These are phyloP conservation scores for Strix aluco DNA, from an alignment of 2,113 vertebrate genomes.

Conservation along the genomic window DNA sequence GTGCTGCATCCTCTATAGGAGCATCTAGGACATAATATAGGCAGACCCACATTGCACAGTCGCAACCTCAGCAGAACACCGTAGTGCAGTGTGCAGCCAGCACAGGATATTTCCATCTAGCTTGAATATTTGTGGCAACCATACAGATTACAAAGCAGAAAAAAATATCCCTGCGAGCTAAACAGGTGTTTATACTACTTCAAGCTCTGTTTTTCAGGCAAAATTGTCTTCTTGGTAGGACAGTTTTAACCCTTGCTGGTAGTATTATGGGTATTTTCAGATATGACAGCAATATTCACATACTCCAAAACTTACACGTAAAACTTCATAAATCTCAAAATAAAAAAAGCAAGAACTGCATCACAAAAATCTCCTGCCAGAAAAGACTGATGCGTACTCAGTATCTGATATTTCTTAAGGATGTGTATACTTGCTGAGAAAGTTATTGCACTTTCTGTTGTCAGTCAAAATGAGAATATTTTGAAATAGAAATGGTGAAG, in stretches of 20 bases:
- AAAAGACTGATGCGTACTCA: not conserved
- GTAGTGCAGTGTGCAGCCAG: rapidly evolving
- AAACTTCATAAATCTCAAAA: not conserved
- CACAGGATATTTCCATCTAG: not conserved
- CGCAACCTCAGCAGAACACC: not conserved
- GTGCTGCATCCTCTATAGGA: not conserved
- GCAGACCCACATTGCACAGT: not conserved
- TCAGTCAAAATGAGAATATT: not conserved
- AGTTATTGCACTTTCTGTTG: not conserved
- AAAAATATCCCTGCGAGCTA: not conserved
- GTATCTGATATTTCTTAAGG: not conserved
- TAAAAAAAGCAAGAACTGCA: not conserved
- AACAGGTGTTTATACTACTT: not conserved
- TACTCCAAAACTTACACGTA: not conserved
- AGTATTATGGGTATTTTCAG: not conserved
- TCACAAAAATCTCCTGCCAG: not conserved
- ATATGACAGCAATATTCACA: not conserved
- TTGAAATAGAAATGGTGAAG: not conserved
- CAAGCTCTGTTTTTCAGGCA: not conserved
- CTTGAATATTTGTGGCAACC: not conserved
- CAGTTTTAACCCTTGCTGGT: not conserved
- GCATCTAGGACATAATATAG: not conserved
- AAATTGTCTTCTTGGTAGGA: not conserved
- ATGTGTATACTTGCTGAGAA: not conserved
- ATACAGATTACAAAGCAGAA: not conserved